A percentile compares a stretch with the other conserved stretches of the same genome.
phyloP scores from a whole-genome alignment of 2,113 vertebrate genomes.

The Nyctereutes procyonoides region DNA sequence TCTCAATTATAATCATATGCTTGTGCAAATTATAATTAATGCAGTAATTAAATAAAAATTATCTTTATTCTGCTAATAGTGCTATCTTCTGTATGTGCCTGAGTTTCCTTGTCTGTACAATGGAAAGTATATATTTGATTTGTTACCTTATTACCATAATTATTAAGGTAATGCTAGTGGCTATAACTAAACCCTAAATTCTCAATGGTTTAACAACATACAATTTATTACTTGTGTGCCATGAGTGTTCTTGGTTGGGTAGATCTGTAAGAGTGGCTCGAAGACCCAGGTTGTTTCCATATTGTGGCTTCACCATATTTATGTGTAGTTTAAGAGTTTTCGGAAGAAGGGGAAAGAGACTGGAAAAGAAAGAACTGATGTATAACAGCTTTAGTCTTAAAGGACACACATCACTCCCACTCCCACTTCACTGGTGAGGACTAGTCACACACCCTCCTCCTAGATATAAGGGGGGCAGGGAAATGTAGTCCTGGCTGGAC shows the following conservation, averaged over 20 bases:
- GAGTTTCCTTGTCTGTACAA: constrained; percentile 2
- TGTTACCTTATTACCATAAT: neutral
- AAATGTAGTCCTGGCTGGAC: neutral
- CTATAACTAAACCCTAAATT: neutral
- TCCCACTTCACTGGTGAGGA: neutral
- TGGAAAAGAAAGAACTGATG: neutral
- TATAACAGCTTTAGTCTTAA: neutral
- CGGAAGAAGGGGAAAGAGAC: neutral
- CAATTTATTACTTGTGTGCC: neutral
- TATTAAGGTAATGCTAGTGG: neutral
- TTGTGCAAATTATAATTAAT: constrained; percentile 30
- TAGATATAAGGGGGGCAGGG: neutral
- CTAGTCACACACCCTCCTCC: neutral
- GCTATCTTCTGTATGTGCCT: neutral
- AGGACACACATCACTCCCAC: neutral
- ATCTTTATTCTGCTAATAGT: neutral
- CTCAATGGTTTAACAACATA: neutral
- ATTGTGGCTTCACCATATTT: neutral
- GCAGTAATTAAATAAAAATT: constrained; percentile 9
- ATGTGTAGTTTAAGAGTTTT: neutral
- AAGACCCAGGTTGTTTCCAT: neutral
- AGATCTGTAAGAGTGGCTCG: neutral
- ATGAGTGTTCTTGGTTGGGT: neutral
- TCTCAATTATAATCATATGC: neutral
- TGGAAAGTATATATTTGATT: neutral